Conservation (phyloP, 37 sponge, comb jelly and placozoan genomes). For the Chondrosia reniformis region DNA sequence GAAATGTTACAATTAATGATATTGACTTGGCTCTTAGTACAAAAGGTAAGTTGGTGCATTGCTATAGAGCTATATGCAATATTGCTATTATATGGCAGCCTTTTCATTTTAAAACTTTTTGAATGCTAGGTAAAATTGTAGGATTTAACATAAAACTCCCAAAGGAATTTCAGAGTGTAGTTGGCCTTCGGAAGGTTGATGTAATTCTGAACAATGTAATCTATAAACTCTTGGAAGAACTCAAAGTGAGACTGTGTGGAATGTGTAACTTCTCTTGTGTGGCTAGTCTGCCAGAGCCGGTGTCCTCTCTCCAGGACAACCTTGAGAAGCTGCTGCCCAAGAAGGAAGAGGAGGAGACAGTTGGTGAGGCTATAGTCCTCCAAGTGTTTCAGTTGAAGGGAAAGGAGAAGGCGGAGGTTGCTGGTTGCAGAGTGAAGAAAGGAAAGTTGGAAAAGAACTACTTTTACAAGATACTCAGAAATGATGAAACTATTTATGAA, state of each 20-base stretch:
- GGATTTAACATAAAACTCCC: constrained; percentile 52
- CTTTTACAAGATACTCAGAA: constrained; percentile 44
- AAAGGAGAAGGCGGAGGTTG: constrained; percentile 38
- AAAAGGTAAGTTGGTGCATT: constrained; percentile 38
- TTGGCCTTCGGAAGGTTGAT: constrained; percentile 27
- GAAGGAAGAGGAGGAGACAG: constrained; percentile 51
- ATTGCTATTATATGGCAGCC: not conserved
- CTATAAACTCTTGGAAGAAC: constrained; percentile 63
- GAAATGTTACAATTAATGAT: constrained; percentile 57
- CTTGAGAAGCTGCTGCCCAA: constrained; percentile 40
- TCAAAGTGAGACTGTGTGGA: constrained; percentile 38
- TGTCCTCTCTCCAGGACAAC: constrained; percentile 29
- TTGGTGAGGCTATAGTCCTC: constrained; percentile 74
- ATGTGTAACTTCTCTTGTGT: not conserved
- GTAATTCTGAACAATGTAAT: constrained; percentile 64
- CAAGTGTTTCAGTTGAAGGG: constrained; percentile 63
- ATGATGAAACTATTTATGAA: constrained; percentile 13
- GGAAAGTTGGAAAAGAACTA: constrained; percentile 46
- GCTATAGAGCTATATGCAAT: not conserved
- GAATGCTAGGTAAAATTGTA: constrained; percentile 60
- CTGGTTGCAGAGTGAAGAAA: constrained; percentile 63
- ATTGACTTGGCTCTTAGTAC: constrained; percentile 58
- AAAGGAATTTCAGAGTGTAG: constrained; percentile 21
- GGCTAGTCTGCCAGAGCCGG: not conserved
- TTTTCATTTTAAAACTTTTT: too few relatives aligned